Base-by-base conservation (phyloP, 1,140 invertebrate genomes). In the Aphidius gifuensis region DNA sequence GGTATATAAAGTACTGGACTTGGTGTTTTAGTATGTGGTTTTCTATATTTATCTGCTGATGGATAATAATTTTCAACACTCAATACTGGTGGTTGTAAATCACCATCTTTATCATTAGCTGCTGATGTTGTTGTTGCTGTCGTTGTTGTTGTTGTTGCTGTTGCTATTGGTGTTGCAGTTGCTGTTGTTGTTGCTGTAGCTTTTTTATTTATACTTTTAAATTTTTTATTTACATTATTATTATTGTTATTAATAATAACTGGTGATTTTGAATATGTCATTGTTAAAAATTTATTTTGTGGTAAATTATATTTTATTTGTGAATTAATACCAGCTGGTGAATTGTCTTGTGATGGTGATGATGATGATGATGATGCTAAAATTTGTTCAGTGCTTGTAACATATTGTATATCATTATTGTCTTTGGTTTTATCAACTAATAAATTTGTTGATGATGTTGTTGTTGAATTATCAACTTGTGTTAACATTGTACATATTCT, bases 401-500 rank as follows among this genome's bases (percentile, higher is more conserved):
- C 23, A 32, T 32, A 32, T 32, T 32, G 23, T 32, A 32, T 32
- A 32, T 32, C 4, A 32, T 32, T 32, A 3, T 32, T 32, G 2
- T 32, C 23, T 32, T 32, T 32, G 23, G 23, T 32, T 32, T 3
- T 32, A 32, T 32, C 23, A 32, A 47, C 23, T 6, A 39, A 11
- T 58, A 21, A 11, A 48, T 46, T 7, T 38, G 32, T n/a, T 9
- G 44, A 42, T 23, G 39, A 9, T 54, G 6, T 38, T 8, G 3
- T 23, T 51, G 56, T 38, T 9, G 64, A 46, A 64, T 66, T 66
- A 9, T 66, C 63, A 5, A 68, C 54, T 48, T 68, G 67, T 4
- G 67, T 65, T 5, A 65, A 58, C 43, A 66, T 66, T n/a, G 67
- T 66, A 46, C 61, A 66, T 50, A 54, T 65, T 21, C 62, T 65